A percentile compares a stretch with the other conserved stretches of the same genome.
phyloP scores from a whole-genome alignment of 2,888 invertebrate genomes.

The Encarsia formosa region DNA sequence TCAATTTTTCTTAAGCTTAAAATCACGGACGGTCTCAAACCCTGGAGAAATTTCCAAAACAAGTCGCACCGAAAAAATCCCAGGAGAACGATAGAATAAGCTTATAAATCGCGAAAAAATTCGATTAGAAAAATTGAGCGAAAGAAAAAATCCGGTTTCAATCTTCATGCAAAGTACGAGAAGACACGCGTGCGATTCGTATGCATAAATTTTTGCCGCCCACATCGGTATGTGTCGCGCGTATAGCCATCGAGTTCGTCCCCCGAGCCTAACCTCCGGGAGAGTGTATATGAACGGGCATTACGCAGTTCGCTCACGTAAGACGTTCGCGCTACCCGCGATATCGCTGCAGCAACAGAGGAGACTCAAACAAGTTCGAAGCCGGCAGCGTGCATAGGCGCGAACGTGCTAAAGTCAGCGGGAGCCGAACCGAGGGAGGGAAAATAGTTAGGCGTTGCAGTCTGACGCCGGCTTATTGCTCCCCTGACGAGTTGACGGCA shows the following conservation, averaged over 20 bases:
- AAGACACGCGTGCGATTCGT: too few species aligned
- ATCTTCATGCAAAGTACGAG: slow-evolving; percentile 28
- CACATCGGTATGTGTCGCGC: slow-evolving; percentile 14
- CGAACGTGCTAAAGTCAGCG: too few species aligned
- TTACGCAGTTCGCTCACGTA: slow-evolving; percentile 28
- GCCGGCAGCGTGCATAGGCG: too few species aligned
- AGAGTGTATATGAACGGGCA: too few species aligned
- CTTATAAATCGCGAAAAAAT: too few species aligned
- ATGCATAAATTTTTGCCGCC: slow-evolving; percentile 26
- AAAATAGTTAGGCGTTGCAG: slow-evolving; percentile 12
- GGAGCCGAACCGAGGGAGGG: slow-evolving; percentile 15
- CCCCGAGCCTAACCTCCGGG: too few species aligned
- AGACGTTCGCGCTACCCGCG: slow-evolving; percentile 10
- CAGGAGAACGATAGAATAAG: too few species aligned
- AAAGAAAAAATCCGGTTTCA: slow-evolving; percentile 5
- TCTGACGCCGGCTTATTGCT: slow-evolving; percentile 16
- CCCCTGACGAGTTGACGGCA: slow-evolving; percentile 16
- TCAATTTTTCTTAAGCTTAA: too few species aligned
- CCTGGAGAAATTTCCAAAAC: too few species aligned
- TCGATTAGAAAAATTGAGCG: too few species aligned
- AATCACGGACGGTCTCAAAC: too few species aligned
- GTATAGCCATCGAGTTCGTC: slow-evolving; percentile 25
- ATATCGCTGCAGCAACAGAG: slow-evolving; percentile 5
- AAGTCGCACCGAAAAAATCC: too few species aligned
- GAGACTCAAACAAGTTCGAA: slow-evolving; percentile 17